Conservation (phyloP, 1,140 invertebrate species). For the Penaeus chinensis region DNA sequence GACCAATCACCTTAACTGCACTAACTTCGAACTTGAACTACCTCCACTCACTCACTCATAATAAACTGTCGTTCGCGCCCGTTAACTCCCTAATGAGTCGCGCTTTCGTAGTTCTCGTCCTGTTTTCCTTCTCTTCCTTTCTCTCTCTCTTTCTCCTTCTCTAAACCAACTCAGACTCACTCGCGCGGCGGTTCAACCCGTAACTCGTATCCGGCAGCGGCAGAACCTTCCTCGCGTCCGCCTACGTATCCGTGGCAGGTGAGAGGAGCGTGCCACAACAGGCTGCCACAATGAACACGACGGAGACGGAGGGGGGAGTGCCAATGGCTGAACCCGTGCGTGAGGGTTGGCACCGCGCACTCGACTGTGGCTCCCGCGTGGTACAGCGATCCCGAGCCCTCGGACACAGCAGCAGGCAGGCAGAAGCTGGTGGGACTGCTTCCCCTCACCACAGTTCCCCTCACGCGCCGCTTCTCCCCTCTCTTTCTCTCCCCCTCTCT, state of each 20-base stretch:
- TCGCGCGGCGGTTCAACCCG: background rate
- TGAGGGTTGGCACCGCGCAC: constrained; percentile 25
- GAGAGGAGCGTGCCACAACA: constrained; percentile 1
- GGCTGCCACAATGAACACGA: constrained; percentile 9
- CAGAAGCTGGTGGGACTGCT: too few species aligned
- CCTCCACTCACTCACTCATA: too few species aligned
- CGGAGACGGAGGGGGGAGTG: constrained; percentile 15
- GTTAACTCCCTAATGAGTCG: too few species aligned
- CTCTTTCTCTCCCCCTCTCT: background rate
- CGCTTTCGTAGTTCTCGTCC: background rate
- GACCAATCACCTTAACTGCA: too few species aligned
- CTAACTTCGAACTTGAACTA: too few species aligned
- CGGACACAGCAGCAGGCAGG: too few species aligned
- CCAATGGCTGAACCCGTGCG: constrained; percentile 26
- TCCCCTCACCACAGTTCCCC: too few species aligned
- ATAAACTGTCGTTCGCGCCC: too few species aligned
- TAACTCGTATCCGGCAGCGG: background rate
- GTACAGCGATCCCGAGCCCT: too few species aligned
- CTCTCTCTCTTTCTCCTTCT: background rate
- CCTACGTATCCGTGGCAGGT: background rate
- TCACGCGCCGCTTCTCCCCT: too few species aligned
- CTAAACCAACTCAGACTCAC: background rate
- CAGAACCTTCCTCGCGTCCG: background rate
- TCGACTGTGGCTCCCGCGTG: constrained; percentile 13
- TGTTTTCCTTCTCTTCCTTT: background rate